Evolutionary conservation across 2,888 invertebrate species (phyloP).

Genomic region (Gryllus longicercus): DNA sequence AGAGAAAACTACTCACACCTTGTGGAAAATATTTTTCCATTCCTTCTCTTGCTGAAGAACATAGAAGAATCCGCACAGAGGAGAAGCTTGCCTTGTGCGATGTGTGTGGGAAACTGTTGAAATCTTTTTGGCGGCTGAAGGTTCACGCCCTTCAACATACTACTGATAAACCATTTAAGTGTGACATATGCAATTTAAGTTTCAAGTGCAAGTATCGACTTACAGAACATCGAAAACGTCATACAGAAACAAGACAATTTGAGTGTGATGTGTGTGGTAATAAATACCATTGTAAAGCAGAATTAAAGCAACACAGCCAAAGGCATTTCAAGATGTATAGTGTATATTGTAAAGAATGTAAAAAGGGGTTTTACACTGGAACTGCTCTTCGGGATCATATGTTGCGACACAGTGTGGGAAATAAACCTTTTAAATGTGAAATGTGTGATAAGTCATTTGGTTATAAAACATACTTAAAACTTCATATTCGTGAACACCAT

Average conservation of each 20-base stretch:
- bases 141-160: constrained; percentile 46
- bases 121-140: constrained; percentile 34
- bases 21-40: too few relatives aligned
- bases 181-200: too few relatives aligned
- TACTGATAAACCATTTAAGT: constrained; percentile 35
- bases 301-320: constrained; percentile 54
- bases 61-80: constrained; percentile 56
- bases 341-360: constrained; percentile 55
- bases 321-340: constrained; percentile 57
- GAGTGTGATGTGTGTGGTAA: constrained; percentile 39
- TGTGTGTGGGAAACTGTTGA: constrained; percentile 45
- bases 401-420: constrained; percentile 53
- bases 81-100: constrained; percentile 53
- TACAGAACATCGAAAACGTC: not conserved
- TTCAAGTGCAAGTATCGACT: too few relatives aligned
- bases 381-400: constrained; percentile 55
- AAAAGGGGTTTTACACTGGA: constrained; percentile 55
- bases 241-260: constrained; percentile 30
- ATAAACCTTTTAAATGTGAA: constrained; percentile 49
- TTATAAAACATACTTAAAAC: not conserved
- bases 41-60: constrained; percentile 43
- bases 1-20: too few relatives aligned
- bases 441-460: not conserved
- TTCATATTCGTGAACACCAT: constrained; percentile 35
- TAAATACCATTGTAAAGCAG: constrained; percentile 41